Conservation (phyloP, 2,888 invertebrate genomes). For the Trisateles emortualis region DNA sequence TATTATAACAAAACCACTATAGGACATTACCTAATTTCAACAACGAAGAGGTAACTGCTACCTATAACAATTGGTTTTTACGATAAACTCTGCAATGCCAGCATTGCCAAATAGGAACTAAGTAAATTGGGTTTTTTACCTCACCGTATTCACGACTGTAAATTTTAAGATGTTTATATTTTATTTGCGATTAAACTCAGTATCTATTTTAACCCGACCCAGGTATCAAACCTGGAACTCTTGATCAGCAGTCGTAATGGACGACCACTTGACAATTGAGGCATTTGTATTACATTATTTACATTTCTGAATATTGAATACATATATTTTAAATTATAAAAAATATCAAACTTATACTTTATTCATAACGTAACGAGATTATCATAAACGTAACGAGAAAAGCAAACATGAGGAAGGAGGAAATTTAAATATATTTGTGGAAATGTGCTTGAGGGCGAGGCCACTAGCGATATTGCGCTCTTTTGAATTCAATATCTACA, state of each 20-base stretch:
- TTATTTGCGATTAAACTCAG: no score
- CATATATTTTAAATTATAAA: no score
- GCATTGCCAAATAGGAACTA: slow-evolving; percentile 5
- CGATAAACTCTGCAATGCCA: neutral
- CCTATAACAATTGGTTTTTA: slow-evolving; percentile 9
- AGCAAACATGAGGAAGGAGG: slow-evolving; percentile 1
- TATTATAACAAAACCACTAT: neutral
- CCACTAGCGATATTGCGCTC: neutral
- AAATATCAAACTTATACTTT: no score
- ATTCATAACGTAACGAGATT: no score
- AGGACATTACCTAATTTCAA: neutral
- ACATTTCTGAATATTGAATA: no score
- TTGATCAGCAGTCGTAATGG: no score
- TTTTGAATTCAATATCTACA: neutral
- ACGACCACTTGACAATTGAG: no score
- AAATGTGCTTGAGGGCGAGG: neutral
- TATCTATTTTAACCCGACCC: no score
- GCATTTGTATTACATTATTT: no score
- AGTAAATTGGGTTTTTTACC: neutral
- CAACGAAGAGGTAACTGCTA: neutral
- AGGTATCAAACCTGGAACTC: no score
- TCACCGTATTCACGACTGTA: neutral
- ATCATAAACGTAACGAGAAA: neutral
- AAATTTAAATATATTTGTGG: slow-evolving; percentile 19
- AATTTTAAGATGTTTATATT: no score